Evolutionary conservation across 2,888 invertebrate genomes (phyloP), one percentile per base, ranked within the genome.

Genomic region (Clanis bilineata): DNA sequence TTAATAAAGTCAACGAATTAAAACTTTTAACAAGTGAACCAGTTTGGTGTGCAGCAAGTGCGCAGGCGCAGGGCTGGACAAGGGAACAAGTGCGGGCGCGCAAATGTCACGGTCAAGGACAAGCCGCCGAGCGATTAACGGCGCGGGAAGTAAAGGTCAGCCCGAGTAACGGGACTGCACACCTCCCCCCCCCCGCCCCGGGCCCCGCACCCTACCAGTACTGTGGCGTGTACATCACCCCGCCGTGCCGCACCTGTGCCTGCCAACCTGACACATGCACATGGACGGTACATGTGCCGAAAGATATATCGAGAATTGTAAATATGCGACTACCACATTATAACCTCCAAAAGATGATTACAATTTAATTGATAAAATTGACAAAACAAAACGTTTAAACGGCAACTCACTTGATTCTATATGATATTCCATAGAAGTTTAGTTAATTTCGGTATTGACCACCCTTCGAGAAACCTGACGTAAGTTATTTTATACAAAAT

Each of bases 101-200:
- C 43, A 43, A 32, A 43, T 54, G 28, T 32, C 32, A 51, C 60
- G 73, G 78, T 76, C 76, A 76, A 77, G 78, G 78, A 60, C 76
- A 66, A 43, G 21, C 43, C 39, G 59, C 62, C 61, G 62, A 45
- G 62, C 67, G 67, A 64, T 67, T 66, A 66, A 65, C 68, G 62
- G 59, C 56, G 57, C 63, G 62, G 56, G 57, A 45, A 22, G 63
- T 60, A 74, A 77, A 74, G 76, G 77, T 73, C 73, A 72, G 67
- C 61, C 70, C 62, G 57, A 62, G 56, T 77, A 77, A 73, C 75
- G 73, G 76, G 68, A 77, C 68, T 45, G 56, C 56, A 57, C 63
- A 65, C 59, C 62, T 57, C 9, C 0, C 25, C 45, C 43, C 3
- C 60, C 55, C 25, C 28, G 15, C 28, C 21, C 10, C 39, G n/a